Evolutionary conservation across 2,888 invertebrate species (phyloP).

Genomic region (Pandemis heparana): DNA sequence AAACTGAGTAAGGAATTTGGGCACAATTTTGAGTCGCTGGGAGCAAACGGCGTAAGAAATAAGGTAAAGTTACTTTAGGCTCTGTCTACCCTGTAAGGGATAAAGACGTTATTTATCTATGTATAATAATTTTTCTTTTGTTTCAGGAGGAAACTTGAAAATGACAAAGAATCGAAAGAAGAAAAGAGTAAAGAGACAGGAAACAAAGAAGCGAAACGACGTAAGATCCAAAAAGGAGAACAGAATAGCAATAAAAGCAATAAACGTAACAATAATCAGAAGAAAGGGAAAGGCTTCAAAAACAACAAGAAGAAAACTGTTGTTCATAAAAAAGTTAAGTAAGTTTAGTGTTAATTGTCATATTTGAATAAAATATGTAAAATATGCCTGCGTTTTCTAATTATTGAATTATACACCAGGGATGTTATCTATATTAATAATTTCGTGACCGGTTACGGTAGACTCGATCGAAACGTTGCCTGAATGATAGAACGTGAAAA

Average conservation of each 20-base stretch:
- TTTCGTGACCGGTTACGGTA: too few species aligned
- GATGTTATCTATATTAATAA: too few species aligned
- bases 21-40: too few species aligned
- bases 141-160: constrained; percentile 71
- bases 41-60: too few species aligned
- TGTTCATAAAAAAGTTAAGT: constrained; percentile 51
- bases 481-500: too few species aligned
- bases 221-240: constrained; percentile 59
- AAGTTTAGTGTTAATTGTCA: not conserved
- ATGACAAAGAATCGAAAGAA: constrained; percentile 51
- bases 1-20: too few species aligned
- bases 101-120: too few species aligned
- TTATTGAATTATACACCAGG: not conserved
- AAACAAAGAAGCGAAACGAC: constrained; percentile 66
- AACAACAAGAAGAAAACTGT: constrained; percentile 38
- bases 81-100: too few species aligned
- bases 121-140: not conserved
- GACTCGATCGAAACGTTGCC: too few species aligned
- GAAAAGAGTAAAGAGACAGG: constrained; percentile 55
- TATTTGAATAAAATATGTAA: constrained; percentile 3
- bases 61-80: too few species aligned
- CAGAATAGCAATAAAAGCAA: constrained; percentile 43
- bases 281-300: constrained; percentile 47
- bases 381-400: not conserved
- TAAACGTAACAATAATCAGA: constrained; percentile 46